Percentiles rank a stretch among this genome's conserved stretches.
Evolutionary conservation across 2,113 vertebrate genomes (phyloP).

Genomic region (Ceyx melanurus): DNA sequence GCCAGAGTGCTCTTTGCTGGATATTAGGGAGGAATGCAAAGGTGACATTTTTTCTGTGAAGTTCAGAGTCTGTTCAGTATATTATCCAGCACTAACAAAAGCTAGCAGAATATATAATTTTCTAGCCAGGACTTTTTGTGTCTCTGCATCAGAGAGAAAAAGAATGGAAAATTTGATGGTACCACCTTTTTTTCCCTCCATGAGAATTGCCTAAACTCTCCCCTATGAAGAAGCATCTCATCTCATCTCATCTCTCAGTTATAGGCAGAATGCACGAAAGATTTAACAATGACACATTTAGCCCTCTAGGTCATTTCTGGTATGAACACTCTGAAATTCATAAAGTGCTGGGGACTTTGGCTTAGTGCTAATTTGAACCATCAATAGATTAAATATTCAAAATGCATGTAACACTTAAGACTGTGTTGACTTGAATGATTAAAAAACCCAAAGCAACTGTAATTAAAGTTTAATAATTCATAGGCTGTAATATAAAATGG

Average conservation of each 20-base stretch:
- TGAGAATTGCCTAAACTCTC: background rate
- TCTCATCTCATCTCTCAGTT: background rate
- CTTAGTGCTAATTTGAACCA: background rate
- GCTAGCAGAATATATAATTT: background rate
- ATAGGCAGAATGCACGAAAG: background rate
- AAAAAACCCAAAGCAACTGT: background rate
- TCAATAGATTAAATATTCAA: background rate
- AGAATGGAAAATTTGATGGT: background rate
- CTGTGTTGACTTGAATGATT: background rate
- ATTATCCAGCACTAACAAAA: background rate
- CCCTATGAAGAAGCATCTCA: background rate
- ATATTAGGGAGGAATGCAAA: background rate
- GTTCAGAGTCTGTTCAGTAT: background rate
- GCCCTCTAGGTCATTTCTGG: background rate
- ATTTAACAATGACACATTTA: background rate
- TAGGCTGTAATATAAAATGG: background rate
- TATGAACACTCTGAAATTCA: background rate
- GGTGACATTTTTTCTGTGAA: background rate
- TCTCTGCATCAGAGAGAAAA: background rate
- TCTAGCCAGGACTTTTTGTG: background rate
- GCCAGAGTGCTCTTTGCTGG: background rate
- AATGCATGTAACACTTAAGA: background rate
- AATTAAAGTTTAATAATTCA: conserved; percentile 7
- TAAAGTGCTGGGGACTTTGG: background rate
- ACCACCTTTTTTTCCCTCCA: background rate